Conservation (phyloP, 1,140 invertebrate genomes). For the Holcopasites calliopsidis region DNA sequence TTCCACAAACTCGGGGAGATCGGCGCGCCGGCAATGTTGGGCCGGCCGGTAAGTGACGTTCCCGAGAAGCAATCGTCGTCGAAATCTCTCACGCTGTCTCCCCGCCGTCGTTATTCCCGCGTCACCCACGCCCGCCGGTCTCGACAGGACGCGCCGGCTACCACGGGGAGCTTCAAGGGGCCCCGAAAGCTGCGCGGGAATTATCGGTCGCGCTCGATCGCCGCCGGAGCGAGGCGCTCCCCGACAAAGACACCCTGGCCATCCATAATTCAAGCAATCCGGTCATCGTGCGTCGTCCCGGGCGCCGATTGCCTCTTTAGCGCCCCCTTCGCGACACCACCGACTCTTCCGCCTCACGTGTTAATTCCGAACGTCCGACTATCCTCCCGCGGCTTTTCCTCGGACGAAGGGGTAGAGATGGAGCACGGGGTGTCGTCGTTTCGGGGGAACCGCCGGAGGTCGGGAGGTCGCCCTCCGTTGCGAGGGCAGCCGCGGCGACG, state of each 20-base stretch:
- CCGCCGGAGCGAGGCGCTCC: conserved; percentile 36
- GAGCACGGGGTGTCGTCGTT: too few relatives aligned
- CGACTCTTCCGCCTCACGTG: conserved; percentile 21
- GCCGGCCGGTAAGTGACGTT: conserved; percentile 45
- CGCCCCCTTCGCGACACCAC: conserved; percentile 12
- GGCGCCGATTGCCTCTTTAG: conserved; percentile 63
- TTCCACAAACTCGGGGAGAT: neutral
- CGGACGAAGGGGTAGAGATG: too few relatives aligned
- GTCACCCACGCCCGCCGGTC: conserved; percentile 55
- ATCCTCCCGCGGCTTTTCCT: neutral
- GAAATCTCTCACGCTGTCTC: conserved; percentile 55
- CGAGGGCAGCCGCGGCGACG: too few relatives aligned
- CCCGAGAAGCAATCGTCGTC: conserved; percentile 58
- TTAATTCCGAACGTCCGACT: conserved; percentile 37
- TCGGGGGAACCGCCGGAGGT: too few relatives aligned
- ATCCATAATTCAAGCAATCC: conserved; percentile 73
- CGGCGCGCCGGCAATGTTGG: neutral
- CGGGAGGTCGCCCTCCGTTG: too few relatives aligned
- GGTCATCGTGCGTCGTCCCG: conserved; percentile 55
- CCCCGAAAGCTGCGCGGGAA: conserved; percentile 44
- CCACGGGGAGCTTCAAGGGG: conserved; percentile 7
- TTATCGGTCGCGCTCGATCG: conserved; percentile 70
- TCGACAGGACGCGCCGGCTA: conserved; percentile 5
- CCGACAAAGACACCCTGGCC: conserved; percentile 66
- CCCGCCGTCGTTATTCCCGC: conserved; percentile 55